phyloP scores from a whole-genome alignment of 37 sponge, comb jelly and placozoan species.

The Axinella damicornis region DNA sequence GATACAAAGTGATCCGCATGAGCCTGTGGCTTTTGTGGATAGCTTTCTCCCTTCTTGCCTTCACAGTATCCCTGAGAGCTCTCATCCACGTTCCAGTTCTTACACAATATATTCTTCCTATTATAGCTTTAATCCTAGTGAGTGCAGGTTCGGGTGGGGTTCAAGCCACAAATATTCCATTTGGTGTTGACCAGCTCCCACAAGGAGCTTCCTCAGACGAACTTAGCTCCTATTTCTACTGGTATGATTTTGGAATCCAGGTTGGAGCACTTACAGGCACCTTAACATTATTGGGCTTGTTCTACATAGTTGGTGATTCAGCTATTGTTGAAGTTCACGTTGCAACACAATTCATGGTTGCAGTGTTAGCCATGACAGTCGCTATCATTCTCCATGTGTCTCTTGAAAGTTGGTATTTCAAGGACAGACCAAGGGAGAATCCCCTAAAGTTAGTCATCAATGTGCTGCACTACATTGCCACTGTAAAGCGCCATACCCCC shows the following conservation, averaged over 20 bases:
- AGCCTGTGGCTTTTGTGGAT: slow-evolving; percentile 56
- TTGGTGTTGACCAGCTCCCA: slow-evolving; percentile 52
- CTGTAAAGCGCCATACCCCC: slow-evolving; percentile 34
- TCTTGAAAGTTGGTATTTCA: slow-evolving; percentile 20
- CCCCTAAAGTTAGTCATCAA: slow-evolving; percentile 33
- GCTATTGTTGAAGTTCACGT: not conserved
- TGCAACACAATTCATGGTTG: not conserved
- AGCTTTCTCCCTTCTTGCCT: slow-evolving; percentile 4
- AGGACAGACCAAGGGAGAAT: slow-evolving; percentile 12
- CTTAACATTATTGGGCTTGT: not conserved
- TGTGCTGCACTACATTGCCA: slow-evolving; percentile 25
- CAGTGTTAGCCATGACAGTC: not conserved
- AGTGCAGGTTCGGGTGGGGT: slow-evolving; percentile 33
- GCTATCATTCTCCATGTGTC: slow-evolving; percentile 17
- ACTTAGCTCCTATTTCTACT: slow-evolving; percentile 55
- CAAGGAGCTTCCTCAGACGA: slow-evolving; percentile 50
- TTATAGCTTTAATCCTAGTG: slow-evolving; percentile 4
- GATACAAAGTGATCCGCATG: slow-evolving; percentile 46
- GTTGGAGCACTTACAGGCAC: not conserved
- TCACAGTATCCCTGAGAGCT: not conserved
- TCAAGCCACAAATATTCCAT: slow-evolving; percentile 47
- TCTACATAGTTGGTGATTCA: not conserved
- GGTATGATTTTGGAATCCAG: slow-evolving; percentile 36
- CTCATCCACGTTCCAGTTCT: not conserved
- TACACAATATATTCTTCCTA: not conserved